phyloP scores from a whole-genome alignment of 2,113 vertebrate genomes.

The Myanophis thanlyinensis region DNA sequence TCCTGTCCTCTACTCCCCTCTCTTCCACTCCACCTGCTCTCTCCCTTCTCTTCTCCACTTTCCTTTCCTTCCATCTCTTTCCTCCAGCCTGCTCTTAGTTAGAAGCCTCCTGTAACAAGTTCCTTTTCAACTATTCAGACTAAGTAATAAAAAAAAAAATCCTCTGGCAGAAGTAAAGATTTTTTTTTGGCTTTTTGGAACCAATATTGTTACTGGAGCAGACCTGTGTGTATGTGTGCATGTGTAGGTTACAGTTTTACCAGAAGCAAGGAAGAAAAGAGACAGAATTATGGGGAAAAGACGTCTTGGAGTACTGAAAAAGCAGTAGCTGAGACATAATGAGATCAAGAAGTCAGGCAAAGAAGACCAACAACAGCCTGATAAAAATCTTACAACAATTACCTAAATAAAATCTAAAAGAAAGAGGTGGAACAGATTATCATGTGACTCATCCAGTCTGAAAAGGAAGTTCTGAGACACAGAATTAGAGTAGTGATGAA shows the following conservation, averaged over 20 bases:
- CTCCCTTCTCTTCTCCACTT: no score
- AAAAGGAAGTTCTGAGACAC: background rate
- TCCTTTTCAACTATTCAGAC: background rate
- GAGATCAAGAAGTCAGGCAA: background rate
- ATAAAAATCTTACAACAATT: background rate
- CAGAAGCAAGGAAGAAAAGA: background rate
- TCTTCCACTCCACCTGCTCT: no score
- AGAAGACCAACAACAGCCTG: background rate
- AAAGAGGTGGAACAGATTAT: background rate
- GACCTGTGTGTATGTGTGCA: background rate
- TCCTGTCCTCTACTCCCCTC: no score
- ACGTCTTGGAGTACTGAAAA: background rate
- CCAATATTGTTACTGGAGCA: background rate
- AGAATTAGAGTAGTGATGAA: background rate
- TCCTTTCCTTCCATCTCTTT: no score
- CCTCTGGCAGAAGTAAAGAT: background rate
- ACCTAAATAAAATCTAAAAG: background rate
- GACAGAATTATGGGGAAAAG: background rate
- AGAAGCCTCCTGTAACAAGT: background rate
- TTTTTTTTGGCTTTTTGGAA: background rate
- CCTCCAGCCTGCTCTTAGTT: background rate
- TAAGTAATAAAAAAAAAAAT: background rate
- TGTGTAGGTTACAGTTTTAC: background rate
- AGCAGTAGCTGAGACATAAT: background rate
- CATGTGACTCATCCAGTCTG: background rate